Conservation (phyloP, 2,113 vertebrate species). For the Lota lota region DNA sequence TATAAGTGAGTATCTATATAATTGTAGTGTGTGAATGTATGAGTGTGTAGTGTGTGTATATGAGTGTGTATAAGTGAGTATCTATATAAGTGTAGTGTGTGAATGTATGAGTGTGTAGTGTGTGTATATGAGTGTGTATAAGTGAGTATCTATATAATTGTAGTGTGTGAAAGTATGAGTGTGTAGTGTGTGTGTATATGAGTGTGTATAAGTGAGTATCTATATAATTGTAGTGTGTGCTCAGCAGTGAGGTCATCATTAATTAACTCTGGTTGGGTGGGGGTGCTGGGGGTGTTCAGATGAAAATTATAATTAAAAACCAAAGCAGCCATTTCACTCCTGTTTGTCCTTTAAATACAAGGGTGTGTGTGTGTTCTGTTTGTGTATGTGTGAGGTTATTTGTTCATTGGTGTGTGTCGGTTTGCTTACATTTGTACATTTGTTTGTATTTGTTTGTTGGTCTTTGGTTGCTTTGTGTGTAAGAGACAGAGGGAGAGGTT, state of each 20-base stretch:
- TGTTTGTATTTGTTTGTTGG: not conserved
- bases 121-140: not conserved
- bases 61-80: not conserved
- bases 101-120: not conserved
- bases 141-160: not conserved
- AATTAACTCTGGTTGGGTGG: too few relatives aligned
- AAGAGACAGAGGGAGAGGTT: too few relatives aligned
- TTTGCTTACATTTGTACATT: not conserved
- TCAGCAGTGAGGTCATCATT: too few relatives aligned
- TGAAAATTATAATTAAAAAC: conserved; percentile 88
- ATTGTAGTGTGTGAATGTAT: not conserved
- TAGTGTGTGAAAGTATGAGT: not conserved
- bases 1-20: not conserved
- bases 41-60: not conserved
- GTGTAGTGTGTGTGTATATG: not conserved
- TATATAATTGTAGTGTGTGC: too few relatives aligned
- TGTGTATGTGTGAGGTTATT: not conserved
- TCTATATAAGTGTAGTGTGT: too few relatives aligned
- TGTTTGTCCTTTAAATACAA: conserved; percentile 40
- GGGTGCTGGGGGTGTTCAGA: conserved; percentile 52
- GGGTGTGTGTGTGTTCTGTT: conserved; percentile 4
- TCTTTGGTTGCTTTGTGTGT: too few relatives aligned
- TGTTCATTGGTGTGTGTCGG: conserved; percentile 2
- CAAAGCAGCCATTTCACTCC: conserved; percentile 61
- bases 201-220: not conserved